Evolutionary conservation across 2,113 vertebrate species (phyloP), one percentile per base, ranked within the genome.

Genomic region (Picathartes gymnocephalus): DNA sequence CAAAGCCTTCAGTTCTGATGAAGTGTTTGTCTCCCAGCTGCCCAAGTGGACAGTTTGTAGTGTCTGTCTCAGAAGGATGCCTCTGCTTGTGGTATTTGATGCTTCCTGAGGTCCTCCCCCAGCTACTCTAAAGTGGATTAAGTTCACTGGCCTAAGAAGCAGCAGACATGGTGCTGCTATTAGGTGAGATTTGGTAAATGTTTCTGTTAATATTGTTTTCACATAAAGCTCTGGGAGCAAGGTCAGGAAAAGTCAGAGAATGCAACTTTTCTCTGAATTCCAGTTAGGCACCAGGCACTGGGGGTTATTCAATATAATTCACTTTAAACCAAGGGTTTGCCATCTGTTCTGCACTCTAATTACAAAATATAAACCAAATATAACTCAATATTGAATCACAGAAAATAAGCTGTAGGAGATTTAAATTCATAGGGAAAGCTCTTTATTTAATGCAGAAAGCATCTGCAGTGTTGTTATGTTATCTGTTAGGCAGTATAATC

Each of bases 261-360:
- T 1, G 2, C 54, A 90, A 56, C 60, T 85, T 71, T 66, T 48
- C 58, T 88, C 53, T 11, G 3, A 54, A 71, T 92, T 68, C 76
- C 40, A 23, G 58, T 81, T 85, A 56, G 90, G 62, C 70, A 91
- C 28, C 57, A 84, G 37, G 57, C 78, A 80, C 62, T 7, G 39
- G 44, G 54, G 71, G 76, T 88, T 94, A 81, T 65, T 84, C 37
- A 23, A 23, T 60, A 66, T 39, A n/a, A 54, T 73, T 79, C 54
- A 62, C 57, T 85, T 90, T 42, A 94, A 86, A 65, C 47, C 60
- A 45, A 88, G 77, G 66, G 47, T 70, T 82, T 94, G 81, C 95
- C 96, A 97, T 96, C 90, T 97, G 95, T 79, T 97, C 94, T 83
- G 80, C n/a, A 60, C 70, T 88, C 77, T 94, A 94, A 96, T 95